Base-by-base conservation (phyloP, 2,113 vertebrate species). In the Edolisoma coerulescens region DNA sequence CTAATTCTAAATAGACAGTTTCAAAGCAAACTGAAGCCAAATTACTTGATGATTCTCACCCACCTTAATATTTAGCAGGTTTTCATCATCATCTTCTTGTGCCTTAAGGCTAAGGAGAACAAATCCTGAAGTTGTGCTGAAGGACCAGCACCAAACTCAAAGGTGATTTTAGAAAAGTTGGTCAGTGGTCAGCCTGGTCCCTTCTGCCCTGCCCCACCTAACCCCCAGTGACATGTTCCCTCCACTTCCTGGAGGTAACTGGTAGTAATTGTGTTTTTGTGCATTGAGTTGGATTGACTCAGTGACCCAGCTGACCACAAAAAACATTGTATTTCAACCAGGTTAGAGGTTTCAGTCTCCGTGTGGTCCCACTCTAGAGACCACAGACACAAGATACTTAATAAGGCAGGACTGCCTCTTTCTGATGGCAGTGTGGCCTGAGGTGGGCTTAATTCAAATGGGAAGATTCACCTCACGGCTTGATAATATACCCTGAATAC, bases 151-250 rank as follows among this genome's bases (percentile, higher is more conserved):
- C 15, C 10, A 57, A 87, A 76, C 7, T 39, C 8, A 64, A n/a
- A 49, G 18, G 7, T 45, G 28, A 63, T 18, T 60, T 74, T 42
- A 73, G 32, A 35, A 33, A 45, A 57, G 19, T 4, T 70, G 39
- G 9, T 42, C 16, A 14, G 5, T 7, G 23, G 2, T 69, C 63
- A 53, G 28, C 41, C 12, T 24, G 5, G 8, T 60, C 7, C 41
- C 16, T 35, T 69, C 37, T 45, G 28, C 44, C 22, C n/a, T 88
- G 49, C 19, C 26, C 30, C 63, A 18, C 39, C 59, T 35, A 45
- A 44, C 6, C 6, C 33, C 1, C 57, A 27, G 28, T 2, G 1
- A 22, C 6, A 7, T 1, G 26, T 9, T 78, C 28, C 8, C 32
- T 57, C 28, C 10, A 3, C 9, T 61, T 89, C 18, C n/a, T 61